phyloP scores from a whole-genome alignment of 2,888 invertebrate species.

The Apodemia hepburni region DNA sequence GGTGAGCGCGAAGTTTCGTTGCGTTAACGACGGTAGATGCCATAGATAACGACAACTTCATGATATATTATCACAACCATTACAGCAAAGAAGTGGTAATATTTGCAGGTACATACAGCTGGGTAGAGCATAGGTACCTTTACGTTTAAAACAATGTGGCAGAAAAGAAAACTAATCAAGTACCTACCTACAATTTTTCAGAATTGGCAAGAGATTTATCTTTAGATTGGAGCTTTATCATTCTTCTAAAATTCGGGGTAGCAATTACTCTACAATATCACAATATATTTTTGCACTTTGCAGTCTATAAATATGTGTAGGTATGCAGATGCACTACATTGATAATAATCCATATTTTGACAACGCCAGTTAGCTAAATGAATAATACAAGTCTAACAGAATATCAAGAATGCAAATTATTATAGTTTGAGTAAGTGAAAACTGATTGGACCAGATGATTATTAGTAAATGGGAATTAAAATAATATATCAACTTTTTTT shows the following conservation, averaged over 20 bases:
- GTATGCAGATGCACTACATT: neutral
- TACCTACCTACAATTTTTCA: slow-evolving; percentile 15
- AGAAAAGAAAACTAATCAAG: slow-evolving; percentile 20
- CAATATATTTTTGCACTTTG: neutral
- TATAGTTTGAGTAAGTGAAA: too few relatives aligned
- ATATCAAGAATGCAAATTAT: too few relatives aligned
- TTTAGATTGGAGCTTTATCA: neutral
- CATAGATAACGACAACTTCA: slow-evolving; percentile 48
- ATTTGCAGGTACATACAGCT: slow-evolving; percentile 54
- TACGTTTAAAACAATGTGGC: slow-evolving; percentile 25
- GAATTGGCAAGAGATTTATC: slow-evolving; percentile 19
- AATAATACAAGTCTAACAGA: too few relatives aligned
- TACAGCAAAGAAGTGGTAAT: slow-evolving; percentile 60
- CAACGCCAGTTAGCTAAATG: too few relatives aligned
- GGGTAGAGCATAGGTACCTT: slow-evolving; percentile 40
- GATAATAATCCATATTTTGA: neutral
- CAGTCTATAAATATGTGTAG: neutral
- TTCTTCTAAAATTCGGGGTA: neutral
- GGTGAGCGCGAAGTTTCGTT: slow-evolving; percentile 52
- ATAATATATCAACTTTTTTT: too few relatives aligned
- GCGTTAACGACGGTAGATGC: slow-evolving; percentile 42
- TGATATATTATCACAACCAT: slow-evolving; percentile 74
- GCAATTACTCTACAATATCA: neutral
- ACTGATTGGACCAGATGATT: too few relatives aligned
- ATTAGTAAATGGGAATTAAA: too few relatives aligned